Conservation (phyloP, 2,113 vertebrate genomes). For the Crotophaga sulcirostris region DNA sequence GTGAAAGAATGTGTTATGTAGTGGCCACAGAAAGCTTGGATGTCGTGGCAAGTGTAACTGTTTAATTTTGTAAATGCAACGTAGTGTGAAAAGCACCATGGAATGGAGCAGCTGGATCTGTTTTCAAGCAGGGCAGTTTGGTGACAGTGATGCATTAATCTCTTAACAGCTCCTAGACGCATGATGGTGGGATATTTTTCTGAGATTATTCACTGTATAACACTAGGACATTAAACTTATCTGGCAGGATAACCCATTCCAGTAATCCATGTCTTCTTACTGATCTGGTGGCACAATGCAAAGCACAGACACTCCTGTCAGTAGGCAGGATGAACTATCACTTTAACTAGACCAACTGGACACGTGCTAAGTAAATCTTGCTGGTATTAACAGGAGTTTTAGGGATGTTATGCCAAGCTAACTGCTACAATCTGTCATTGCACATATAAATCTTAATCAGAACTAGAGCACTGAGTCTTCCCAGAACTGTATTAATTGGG, state of each 20-base stretch:
- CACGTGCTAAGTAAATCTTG: background rate
- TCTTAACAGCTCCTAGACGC: background rate
- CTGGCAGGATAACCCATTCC: background rate
- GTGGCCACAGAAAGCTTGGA: background rate
- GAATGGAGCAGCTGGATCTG: background rate
- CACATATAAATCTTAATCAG: constrained; percentile 38
- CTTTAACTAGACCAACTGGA: constrained; percentile 1
- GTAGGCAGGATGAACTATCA: background rate
- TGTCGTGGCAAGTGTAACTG: too few species aligned
- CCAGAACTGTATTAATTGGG: constrained; percentile 37
- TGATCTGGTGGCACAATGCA: background rate
- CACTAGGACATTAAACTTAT: background rate
- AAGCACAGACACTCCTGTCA: background rate
- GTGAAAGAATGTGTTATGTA: background rate
- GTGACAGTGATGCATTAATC: background rate
- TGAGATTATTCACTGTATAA: background rate
- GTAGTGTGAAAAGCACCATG: background rate
- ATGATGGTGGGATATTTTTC: background rate
- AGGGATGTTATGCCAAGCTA: background rate
- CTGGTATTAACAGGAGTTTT: constrained; percentile 3
- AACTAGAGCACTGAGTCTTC: background rate
- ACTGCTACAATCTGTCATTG: background rate
- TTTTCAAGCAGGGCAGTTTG: background rate
- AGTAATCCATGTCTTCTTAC: background rate
- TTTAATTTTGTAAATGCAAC: background rate